phyloP scores from a whole-genome alignment of 1,140 invertebrate species.

The Drosophila pandora region DNA sequence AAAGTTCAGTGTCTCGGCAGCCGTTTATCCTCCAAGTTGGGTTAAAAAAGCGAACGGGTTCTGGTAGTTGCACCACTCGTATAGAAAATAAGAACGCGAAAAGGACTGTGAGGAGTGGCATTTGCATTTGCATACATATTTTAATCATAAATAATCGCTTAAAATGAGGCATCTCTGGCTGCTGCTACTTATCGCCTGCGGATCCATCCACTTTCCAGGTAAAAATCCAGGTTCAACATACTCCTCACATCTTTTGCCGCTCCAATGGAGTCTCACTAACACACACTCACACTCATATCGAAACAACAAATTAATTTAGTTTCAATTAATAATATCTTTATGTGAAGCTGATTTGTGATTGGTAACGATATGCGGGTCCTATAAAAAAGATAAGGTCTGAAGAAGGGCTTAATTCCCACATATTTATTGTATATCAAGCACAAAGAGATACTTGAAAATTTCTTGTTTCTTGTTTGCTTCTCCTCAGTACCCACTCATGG shows the following conservation, averaged over 20 bases:
- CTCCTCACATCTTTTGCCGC: conserved; percentile 39
- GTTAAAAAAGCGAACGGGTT: conserved; percentile 48
- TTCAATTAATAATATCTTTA: conserved; percentile 41
- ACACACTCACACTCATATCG: not conserved
- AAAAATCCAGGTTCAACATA: conserved; percentile 17
- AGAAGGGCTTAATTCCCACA: conserved; percentile 3
- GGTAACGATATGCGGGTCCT: conserved; percentile 31
- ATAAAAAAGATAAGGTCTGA: conserved; percentile 11
- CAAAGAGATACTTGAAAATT: conserved; percentile 42
- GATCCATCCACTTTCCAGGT: conserved; percentile 60
- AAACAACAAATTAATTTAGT: conserved; percentile 42
- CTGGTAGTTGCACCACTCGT: conserved; percentile 11
- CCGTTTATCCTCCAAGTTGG: conserved; percentile 41
- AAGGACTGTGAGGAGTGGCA: conserved; percentile 36
- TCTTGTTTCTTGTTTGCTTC: conserved; percentile 36
- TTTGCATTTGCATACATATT: conserved; percentile 31
- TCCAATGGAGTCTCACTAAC: not conserved
- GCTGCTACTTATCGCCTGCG: conserved; percentile 53
- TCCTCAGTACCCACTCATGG: conserved; percentile 31
- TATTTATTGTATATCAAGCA: conserved; percentile 1
- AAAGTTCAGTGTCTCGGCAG: conserved; percentile 66
- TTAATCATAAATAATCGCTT: conserved; percentile 22
- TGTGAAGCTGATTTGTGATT: conserved; percentile 18
- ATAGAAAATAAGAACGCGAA: conserved; percentile 28
- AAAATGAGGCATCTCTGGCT: conserved; percentile 61